A percentile compares a stretch with the other conserved stretches of the same genome.
phyloP scores from a whole-genome alignment of 2,797 vertebrate genomes.

The Sus cebifrons region DNA sequence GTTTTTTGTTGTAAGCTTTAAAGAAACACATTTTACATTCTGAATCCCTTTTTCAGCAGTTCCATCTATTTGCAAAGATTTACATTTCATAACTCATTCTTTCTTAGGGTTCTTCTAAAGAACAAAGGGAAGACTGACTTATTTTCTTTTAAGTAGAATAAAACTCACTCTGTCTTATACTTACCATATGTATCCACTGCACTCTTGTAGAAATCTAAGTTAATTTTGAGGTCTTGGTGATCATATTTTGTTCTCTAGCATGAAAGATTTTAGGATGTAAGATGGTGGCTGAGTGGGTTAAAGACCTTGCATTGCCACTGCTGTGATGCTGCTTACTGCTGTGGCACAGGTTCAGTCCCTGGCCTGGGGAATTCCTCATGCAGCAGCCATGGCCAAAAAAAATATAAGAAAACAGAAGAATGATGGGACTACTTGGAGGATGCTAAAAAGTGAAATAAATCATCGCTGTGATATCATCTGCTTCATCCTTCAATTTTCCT shows the following conservation, averaged over 20 bases:
- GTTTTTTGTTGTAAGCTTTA: background rate
- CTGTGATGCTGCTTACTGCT: too few species aligned
- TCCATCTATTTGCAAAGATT: conserved; percentile 7
- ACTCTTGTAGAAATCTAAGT: background rate
- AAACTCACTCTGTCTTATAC: background rate
- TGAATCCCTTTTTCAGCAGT: background rate
- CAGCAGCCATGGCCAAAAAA: too few species aligned
- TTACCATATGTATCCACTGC: background rate
- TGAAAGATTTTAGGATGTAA: background rate
- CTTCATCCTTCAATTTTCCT: background rate
- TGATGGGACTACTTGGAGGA: background rate
- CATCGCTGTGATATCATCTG: background rate
- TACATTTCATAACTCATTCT: background rate
- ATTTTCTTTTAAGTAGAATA: background rate
- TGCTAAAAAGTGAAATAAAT: background rate
- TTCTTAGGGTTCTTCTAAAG: background rate
- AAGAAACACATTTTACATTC: background rate
- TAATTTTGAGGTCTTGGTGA: background rate
- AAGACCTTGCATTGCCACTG: too few species aligned
- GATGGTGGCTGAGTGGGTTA: background rate
- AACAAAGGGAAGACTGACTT: background rate
- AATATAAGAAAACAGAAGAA: background rate
- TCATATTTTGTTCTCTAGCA: background rate
- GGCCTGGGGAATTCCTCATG: too few species aligned
- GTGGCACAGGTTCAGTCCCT: too few species aligned